Percentiles rank a stretch among this genome's conserved stretches.
These are phyloP conservation scores for Lycaon pictus DNA, from an alignment of 2,113 vertebrate species.

Conservation along the genomic window DNA sequence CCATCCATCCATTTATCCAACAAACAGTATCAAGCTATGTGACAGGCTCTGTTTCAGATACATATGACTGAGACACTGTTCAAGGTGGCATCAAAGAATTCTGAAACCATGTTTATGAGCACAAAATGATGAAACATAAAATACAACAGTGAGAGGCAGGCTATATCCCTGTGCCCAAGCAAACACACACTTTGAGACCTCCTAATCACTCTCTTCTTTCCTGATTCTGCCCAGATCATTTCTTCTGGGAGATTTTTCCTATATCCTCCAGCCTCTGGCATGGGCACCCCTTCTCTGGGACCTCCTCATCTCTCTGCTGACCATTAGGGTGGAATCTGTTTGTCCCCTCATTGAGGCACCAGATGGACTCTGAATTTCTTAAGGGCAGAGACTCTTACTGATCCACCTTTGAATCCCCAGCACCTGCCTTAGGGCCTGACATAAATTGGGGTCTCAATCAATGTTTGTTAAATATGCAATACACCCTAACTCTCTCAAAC, in stretches of 20 bases:
- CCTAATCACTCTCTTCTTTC: not conserved
- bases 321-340: not conserved
- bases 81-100: not conserved
- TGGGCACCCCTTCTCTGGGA: not conserved
- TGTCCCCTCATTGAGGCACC: not conserved
- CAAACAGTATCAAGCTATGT: not conserved
- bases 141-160: not conserved
- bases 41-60: conserved; percentile 5
- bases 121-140: conserved; percentile 12
- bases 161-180: not conserved
- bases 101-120: conserved; percentile 44
- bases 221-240: not conserved
- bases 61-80: not conserved
- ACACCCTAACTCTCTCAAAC: not conserved
- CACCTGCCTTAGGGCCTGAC: not conserved
- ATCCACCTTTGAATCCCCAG: not conserved
- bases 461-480: not conserved
- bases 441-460: not conserved
- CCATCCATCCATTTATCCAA: not conserved
- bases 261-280: not conserved
- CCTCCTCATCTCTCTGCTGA: not conserved
- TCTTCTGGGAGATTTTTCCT: not conserved
- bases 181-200: not conserved
- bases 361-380: not conserved
- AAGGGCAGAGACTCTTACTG: not conserved